Percentiles rank a stretch among this genome's conserved stretches.
Evolutionary conservation across 2,888 invertebrate species (phyloP).

Genomic region (Patella caerulea): DNA sequence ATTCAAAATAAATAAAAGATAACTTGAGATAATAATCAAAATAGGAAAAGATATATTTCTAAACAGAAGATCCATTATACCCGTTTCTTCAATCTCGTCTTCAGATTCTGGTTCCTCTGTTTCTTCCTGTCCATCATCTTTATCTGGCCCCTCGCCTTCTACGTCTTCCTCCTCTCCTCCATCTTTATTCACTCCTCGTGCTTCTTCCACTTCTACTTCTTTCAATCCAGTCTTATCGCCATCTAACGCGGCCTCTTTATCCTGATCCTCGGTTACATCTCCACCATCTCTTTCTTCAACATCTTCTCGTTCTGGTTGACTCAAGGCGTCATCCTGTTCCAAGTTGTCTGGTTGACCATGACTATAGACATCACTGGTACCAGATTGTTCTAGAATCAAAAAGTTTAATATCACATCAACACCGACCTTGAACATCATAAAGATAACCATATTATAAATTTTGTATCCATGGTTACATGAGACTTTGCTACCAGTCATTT

Average conservation of each 20-base stretch:
- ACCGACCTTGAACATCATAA: no score
- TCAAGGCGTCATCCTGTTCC: conserved; percentile 14
- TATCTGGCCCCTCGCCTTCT: neutral
- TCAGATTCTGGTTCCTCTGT: neutral
- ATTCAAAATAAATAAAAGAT: no score
- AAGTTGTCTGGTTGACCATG: conserved; percentile 31
- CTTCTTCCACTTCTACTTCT: conserved; percentile 12
- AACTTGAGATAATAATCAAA: no score
- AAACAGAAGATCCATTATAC: no score
- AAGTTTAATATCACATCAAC: no score
- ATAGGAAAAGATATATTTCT: no score
- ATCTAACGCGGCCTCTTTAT: neutral
- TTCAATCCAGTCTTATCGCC: conserved; percentile 4
- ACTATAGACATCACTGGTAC: conserved; percentile 46
- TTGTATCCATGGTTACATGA: no score
- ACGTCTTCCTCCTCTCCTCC: conserved; percentile 14
- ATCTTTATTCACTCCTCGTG: neutral
- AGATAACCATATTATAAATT: no score
- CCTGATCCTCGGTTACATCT: neutral
- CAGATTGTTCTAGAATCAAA: conserved; percentile 44
- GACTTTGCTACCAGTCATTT: no score
- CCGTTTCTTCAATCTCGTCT: no score
- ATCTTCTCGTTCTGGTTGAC: neutral
- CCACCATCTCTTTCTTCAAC: neutral
- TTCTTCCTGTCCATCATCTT: conserved; percentile 13